phyloP scores from a whole-genome alignment of 2,888 invertebrate genomes.

The Chalcis sispes region DNA sequence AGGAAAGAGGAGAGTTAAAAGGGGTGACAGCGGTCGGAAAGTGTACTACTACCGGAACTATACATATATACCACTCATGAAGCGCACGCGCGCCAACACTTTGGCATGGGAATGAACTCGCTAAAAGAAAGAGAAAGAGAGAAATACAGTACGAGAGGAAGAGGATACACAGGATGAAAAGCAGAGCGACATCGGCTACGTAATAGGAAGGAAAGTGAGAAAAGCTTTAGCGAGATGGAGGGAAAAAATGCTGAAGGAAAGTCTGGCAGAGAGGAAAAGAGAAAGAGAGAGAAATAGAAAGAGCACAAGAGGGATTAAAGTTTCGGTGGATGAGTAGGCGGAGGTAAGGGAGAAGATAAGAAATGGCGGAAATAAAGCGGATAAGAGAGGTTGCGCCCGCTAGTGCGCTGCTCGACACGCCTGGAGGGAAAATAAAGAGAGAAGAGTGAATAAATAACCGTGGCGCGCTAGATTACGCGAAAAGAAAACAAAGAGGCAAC shows the following conservation, averaged over 20 bases:
- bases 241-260: background rate
- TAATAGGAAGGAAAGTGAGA: slow-evolving; percentile 48
- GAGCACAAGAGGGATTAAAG: background rate
- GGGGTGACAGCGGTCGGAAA: slow-evolving; percentile 33
- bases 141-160: background rate
- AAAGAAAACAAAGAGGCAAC: slow-evolving; percentile 44
- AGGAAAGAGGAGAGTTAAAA: slow-evolving; percentile 40
- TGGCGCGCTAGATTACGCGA: slow-evolving; percentile 43
- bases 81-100: background rate
- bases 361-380: slow-evolving; percentile 51
- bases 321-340: slow-evolving; percentile 8
- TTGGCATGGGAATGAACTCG: slow-evolving; percentile 19
- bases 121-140: slow-evolving; percentile 14
- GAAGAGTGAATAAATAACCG: slow-evolving; percentile 45
- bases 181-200: background rate
- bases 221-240: slow-evolving; percentile 22
- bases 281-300: slow-evolving; percentile 7
- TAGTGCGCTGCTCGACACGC: too few relatives aligned
- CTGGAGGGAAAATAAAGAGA: slow-evolving; percentile 40
- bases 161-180: background rate
- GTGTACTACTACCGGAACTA: slow-evolving; percentile 14
- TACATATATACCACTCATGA: background rate
- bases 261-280: slow-evolving; percentile 2
- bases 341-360: slow-evolving; percentile 41
- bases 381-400: slow-evolving; percentile 31